These are phyloP conservation scores for Abramis brama DNA, from an alignment of 2,113 vertebrate genomes.

Conservation along the genomic window DNA sequence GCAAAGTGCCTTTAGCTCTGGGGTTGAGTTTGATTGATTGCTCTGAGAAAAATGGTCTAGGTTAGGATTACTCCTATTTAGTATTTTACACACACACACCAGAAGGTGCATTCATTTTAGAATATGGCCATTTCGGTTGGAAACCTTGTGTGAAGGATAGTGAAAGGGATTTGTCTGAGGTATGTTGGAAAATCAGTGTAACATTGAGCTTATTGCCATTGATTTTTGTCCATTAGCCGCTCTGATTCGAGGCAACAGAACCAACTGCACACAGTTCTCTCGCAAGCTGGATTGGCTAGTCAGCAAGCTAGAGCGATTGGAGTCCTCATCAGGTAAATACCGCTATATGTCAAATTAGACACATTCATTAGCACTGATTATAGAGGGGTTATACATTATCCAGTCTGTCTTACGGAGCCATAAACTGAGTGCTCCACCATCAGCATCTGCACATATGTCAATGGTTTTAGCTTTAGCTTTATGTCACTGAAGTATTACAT, in stretches of 20 bases:
- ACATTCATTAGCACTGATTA: slow-evolving; percentile 40
- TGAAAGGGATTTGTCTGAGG: neutral
- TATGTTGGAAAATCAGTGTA: neutral
- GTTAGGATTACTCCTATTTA: slow-evolving; percentile 21
- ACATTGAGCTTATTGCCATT: slow-evolving; percentile 19
- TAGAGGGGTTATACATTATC: slow-evolving; percentile 1
- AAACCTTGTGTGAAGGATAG: slow-evolving; percentile 10
- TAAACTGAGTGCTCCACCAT: neutral
- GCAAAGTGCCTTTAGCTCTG: neutral
- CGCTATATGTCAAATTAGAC: neutral
- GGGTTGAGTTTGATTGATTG: slow-evolving; percentile 42
- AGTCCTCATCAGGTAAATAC: slow-evolving; percentile 91
- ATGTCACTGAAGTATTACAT: neutral
- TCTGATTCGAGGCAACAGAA: slow-evolving; percentile 93
- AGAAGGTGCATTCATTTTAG: slow-evolving; percentile 5
- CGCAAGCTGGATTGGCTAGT: slow-evolving; percentile 94
- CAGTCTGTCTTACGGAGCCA: neutral
- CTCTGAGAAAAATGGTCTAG: slow-evolving; percentile 15
- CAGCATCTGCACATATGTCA: slow-evolving; percentile 20
- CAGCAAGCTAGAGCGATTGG: slow-evolving; percentile 95
- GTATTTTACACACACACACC: slow-evolving; percentile 8
- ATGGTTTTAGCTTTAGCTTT: slow-evolving; percentile 17
- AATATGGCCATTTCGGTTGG: neutral
- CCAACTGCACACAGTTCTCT: slow-evolving; percentile 95
- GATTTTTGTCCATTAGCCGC: slow-evolving; percentile 76